Evolutionary conservation across 2,797 vertebrate genomes (phyloP), one percentile per base, ranked within the genome.

Genomic region (Scleropages formosus): DNA sequence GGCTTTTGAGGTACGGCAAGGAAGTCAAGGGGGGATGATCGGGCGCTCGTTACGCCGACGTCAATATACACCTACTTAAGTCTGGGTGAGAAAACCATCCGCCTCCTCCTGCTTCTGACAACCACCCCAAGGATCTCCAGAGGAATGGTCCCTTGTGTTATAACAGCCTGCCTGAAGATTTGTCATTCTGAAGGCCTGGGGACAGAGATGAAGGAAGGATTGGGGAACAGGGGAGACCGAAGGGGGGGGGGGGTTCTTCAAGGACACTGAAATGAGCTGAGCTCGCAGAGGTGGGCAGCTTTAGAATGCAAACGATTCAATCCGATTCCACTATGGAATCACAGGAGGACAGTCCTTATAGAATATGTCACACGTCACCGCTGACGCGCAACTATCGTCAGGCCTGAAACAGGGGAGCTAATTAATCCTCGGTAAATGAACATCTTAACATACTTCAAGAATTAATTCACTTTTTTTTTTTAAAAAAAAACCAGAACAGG

Each of bases 161-260:
- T 58, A 71, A 71, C 69, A n/a, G 69, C 69, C 51, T 69, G 46
- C 67, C 46, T 51, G 67, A 24, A 24, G 49, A 27, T 27, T 56
- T 39, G 69, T 58, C 69, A 71, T 51, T 71, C 51, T 51, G 12
- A 12, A 24, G 10, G 49, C 26, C 51, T 31, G 69, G 16, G 51
- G 69, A 71, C 49, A 31, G 1, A 3, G 20, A 22, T 7, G 20
- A 22, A 11, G 22, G 2, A 39, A 6, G 31, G 6, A 39, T 39
- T 39, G 31, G 31, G 31, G 39, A 39, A 39, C 31, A 39, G 31
- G 39, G 31, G 31, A 39, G 31, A 39, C 2, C 39, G 47, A 62
- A 9, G n/a, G 39, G 47, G 62, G 9, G n/a, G 39, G 20, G 46
- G 51, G n/a, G 18, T 46, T 69, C 44, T 51, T 69, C 67, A 69